Percentiles rank a stretch among this genome's conserved stretches.
These are phyloP conservation scores for Rutilus rutilus DNA, from an alignment of 2,113 vertebrate genomes.

Conservation along the genomic window DNA sequence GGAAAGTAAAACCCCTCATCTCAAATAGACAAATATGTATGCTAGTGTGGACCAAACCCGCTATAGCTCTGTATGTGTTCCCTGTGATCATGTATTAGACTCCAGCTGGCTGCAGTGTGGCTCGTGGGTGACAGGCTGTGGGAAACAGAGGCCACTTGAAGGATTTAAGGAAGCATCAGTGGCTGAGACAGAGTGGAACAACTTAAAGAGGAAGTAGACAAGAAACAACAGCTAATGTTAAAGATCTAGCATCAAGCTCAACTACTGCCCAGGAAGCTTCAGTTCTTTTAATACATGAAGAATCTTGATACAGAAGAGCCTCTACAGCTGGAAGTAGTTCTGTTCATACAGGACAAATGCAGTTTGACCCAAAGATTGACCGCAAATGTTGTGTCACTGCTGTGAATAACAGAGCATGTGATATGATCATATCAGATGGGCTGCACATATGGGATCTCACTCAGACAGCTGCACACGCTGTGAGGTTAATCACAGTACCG, in stretches of 20 bases:
- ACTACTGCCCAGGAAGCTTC: neutral
- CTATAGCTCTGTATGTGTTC: neutral
- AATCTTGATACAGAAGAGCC: neutral
- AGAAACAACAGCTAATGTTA: slow-evolving; percentile 25
- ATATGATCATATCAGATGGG: slow-evolving; percentile 35
- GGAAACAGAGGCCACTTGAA: neutral
- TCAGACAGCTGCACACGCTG: slow-evolving; percentile 40
- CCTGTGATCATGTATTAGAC: neutral
- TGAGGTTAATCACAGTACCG: slow-evolving; percentile 38
- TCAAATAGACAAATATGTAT: too few species aligned
- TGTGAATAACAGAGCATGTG: neutral
- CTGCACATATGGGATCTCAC: slow-evolving; percentile 30
- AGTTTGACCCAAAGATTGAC: neutral
- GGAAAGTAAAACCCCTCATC: too few species aligned
- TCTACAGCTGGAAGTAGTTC: neutral
- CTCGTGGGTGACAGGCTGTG: neutral
- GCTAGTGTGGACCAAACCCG: too few species aligned
- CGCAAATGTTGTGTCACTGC: neutral
- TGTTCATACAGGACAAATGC: neutral
- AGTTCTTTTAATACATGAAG: neutral
- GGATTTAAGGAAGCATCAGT: slow-evolving; percentile 15
- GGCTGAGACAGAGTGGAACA: neutral
- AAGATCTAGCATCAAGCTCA: neutral
- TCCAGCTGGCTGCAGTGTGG: neutral
- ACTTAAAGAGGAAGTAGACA: slow-evolving; percentile 9